Conservation (phyloP, 2,888 invertebrate genomes). For the Bombylius discolor region DNA sequence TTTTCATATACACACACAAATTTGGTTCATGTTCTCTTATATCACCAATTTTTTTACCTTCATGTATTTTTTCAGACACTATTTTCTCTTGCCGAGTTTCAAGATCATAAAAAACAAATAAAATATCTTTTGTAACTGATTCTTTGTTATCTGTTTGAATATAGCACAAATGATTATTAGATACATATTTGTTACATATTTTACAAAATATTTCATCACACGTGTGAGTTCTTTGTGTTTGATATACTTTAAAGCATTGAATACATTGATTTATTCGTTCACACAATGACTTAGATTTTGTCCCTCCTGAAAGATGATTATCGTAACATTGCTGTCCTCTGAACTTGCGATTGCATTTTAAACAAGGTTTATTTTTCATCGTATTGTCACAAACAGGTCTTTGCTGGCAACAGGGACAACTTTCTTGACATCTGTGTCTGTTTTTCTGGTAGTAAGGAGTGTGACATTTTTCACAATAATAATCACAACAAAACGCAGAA, state of each 20-base stretch:
- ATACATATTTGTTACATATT: neutral
- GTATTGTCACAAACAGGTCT: too few species aligned
- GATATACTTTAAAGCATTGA: neutral
- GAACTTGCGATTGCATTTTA: too few species aligned
- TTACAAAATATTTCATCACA: conserved; percentile 5
- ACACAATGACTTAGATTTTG: neutral
- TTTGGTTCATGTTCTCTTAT: too few species aligned
- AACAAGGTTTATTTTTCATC: too few species aligned
- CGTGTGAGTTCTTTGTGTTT: neutral
- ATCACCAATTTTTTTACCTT: neutral
- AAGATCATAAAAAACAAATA: conserved; percentile 3
- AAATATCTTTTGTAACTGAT: neutral
- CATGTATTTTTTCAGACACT: neutral
- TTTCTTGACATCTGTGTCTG: too few species aligned
- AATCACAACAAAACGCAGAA: too few species aligned
- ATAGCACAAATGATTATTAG: neutral
- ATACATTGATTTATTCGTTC: neutral
- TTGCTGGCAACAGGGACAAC: too few species aligned
- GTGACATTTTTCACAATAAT: too few species aligned
- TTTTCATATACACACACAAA: too few species aligned
- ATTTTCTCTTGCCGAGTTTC: conserved; percentile 1
- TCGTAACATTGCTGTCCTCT: too few species aligned
- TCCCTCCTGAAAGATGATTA: too few species aligned
- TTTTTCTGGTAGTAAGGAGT: too few species aligned
- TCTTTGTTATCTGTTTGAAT: conserved; percentile 1